A percentile compares a stretch with the other conserved stretches of the same genome.
Conservation (phyloP, 2,113 vertebrate species). For the Mus spicilegus region DNA sequence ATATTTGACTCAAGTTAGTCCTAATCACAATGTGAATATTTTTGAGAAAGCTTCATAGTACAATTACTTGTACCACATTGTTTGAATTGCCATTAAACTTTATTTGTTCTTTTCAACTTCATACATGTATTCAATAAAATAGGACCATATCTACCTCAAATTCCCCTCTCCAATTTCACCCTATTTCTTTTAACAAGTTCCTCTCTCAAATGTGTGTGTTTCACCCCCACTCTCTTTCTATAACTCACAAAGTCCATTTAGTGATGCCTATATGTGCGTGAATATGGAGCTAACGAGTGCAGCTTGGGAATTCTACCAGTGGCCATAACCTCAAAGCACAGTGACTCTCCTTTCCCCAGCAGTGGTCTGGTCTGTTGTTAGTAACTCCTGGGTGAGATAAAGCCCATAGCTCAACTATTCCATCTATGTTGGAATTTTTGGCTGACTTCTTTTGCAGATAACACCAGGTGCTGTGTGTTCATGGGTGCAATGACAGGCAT, state of each 20-base stretch:
- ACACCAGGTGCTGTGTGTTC: neutral
- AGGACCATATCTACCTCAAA: neutral
- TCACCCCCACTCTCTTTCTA: neutral
- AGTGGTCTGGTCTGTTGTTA: neutral
- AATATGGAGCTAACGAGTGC: neutral
- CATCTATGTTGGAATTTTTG: neutral
- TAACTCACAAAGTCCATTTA: neutral
- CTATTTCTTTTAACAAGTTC: neutral
- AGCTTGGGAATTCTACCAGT: neutral
- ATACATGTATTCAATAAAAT: neutral
- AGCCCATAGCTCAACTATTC: neutral
- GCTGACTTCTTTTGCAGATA: neutral
- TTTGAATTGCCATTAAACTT: neutral
- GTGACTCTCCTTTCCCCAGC: neutral
- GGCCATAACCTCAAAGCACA: neutral
- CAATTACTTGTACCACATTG: neutral
- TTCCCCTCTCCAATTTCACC: neutral
- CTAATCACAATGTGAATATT: neutral
- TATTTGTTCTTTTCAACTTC: neutral
- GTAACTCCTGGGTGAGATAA: neutral
- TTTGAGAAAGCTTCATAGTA: neutral
- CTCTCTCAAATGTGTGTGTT: too few relatives aligned
- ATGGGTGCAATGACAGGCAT: neutral
- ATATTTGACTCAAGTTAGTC: neutral
- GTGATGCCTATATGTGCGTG: neutral